Conservation (phyloP, 2,888 invertebrate species). For the Galerucella nymphaeae region DNA sequence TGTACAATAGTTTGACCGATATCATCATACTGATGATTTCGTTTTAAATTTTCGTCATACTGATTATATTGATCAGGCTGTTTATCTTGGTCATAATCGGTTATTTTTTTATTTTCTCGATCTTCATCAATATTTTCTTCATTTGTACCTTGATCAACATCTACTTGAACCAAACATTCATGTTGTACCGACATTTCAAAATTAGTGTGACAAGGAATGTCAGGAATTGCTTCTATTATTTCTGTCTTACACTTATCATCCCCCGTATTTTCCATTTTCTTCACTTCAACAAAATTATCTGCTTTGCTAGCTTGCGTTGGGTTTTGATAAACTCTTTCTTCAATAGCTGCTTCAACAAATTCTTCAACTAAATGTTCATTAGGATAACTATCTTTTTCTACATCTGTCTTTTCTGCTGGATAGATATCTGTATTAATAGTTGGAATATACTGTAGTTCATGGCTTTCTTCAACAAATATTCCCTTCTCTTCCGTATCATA, state of each 20-base stretch:
- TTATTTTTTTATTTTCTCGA: slow-evolving; percentile 44
- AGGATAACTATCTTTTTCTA: background rate
- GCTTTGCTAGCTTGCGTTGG: slow-evolving; percentile 17
- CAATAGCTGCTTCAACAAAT: background rate
- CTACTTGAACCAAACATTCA: background rate
- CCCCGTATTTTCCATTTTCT: background rate
- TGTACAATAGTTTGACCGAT: slow-evolving; percentile 37
- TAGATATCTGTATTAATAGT: slow-evolving; percentile 2
- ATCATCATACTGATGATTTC: slow-evolving; percentile 29
- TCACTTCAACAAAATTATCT: slow-evolving; percentile 24
- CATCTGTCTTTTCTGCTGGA: background rate
- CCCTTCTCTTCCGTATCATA: slow-evolving; percentile 45
- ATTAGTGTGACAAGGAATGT: background rate
- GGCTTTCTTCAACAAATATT: slow-evolving; percentile 26
- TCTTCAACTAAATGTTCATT: background rate
- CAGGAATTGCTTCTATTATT: background rate
- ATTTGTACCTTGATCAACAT: background rate
- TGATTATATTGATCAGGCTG: slow-evolving; percentile 44
- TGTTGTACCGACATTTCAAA: too few species aligned
- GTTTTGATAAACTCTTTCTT: background rate
- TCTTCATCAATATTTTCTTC: slow-evolving; percentile 12
- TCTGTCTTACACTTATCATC: background rate
- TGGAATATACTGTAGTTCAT: slow-evolving; percentile 15
- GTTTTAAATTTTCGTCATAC: slow-evolving; percentile 49
- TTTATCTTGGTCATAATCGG: slow-evolving; percentile 39